Evolutionary conservation across 2,797 vertebrate species (phyloP).

Genomic region (Scomberomorus guttatus): DNA sequence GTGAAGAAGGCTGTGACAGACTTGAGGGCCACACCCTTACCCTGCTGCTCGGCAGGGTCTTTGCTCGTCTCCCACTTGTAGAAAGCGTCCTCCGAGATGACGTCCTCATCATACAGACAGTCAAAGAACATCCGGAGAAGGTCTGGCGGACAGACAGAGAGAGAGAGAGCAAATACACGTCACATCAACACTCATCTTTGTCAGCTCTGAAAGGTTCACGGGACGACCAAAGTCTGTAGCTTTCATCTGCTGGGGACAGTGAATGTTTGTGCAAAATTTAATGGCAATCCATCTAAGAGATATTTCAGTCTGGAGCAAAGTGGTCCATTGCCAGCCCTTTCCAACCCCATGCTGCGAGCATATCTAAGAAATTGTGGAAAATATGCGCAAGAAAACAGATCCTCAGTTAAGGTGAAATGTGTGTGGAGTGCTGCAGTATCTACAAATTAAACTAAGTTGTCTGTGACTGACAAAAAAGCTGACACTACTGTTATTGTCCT

Average conservation of each 20-base stretch:
- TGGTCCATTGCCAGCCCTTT: too few relatives aligned
- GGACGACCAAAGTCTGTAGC: too few relatives aligned
- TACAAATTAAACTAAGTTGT: neutral
- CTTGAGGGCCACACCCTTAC: conserved; percentile 95
- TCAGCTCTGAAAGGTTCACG: neutral
- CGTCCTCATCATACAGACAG: conserved; percentile 97
- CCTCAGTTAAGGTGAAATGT: too few relatives aligned
- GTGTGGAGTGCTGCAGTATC: too few relatives aligned
- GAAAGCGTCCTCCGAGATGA: conserved; percentile 98
- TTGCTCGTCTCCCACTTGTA: conserved; percentile 98
- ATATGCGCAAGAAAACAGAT: too few relatives aligned
- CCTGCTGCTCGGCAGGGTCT: conserved; percentile 94
- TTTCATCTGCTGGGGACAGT: too few relatives aligned
- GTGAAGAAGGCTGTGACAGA: conserved; percentile 98
- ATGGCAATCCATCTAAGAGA: too few relatives aligned
- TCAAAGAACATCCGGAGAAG: conserved; percentile 98
- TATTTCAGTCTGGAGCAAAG: too few relatives aligned
- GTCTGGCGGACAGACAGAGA: conserved; percentile 81
- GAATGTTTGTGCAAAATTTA: too few relatives aligned
- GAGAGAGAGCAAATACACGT: conserved; percentile 1
- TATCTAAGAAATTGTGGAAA: too few relatives aligned
- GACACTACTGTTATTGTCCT: neutral
- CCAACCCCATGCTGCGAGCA: too few relatives aligned
- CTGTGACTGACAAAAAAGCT: neutral
- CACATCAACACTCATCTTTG: neutral